Percentiles rank a stretch among this genome's conserved stretches.
phyloP scores from a whole-genome alignment of 2,113 vertebrate genomes.

The Verasper variegatus region DNA sequence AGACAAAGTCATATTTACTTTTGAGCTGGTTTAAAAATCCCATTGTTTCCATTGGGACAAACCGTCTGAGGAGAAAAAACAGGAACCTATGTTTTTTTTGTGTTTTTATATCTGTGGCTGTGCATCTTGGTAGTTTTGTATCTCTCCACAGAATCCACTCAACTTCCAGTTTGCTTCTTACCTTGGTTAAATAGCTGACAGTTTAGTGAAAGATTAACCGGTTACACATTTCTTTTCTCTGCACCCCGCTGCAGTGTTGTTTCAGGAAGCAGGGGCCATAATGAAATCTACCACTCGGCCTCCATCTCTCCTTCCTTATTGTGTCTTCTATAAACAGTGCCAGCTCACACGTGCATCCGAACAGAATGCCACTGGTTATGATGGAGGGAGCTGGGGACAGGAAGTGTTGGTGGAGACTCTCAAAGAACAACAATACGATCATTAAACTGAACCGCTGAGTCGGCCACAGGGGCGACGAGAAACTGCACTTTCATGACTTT shows the following conservation, averaged over 20 bases:
- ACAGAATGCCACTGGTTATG: constrained; percentile 20
- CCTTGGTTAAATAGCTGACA: not conserved
- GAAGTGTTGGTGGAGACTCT: constrained; percentile 9
- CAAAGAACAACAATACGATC: constrained; percentile 9
- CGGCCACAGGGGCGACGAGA: not conserved
- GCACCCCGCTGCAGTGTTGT: not conserved
- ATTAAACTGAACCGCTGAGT: constrained; percentile 6
- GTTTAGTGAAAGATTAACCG: constrained; percentile 28
- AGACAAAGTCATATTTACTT: not conserved
- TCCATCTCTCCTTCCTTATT: constrained; percentile 41
- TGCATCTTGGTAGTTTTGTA: not conserved
- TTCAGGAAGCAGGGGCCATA: constrained; percentile 30
- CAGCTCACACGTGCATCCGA: constrained; percentile 22
- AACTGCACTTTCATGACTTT: not conserved
- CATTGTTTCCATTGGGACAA: not conserved
- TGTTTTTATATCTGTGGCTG: not conserved
- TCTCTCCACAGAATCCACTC: not conserved
- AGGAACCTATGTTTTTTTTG: not conserved
- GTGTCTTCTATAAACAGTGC: constrained; percentile 53
- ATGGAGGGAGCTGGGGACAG: constrained; percentile 21
- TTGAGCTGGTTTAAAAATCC: not conserved
- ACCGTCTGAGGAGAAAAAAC: not conserved
- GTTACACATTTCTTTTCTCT: constrained; percentile 15
- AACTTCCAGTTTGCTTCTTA: not conserved
- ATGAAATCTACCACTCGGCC: constrained; percentile 26